Evolutionary conservation across 2,797 vertebrate species (phyloP).

Genomic region (Hemitrygon akajei): DNA sequence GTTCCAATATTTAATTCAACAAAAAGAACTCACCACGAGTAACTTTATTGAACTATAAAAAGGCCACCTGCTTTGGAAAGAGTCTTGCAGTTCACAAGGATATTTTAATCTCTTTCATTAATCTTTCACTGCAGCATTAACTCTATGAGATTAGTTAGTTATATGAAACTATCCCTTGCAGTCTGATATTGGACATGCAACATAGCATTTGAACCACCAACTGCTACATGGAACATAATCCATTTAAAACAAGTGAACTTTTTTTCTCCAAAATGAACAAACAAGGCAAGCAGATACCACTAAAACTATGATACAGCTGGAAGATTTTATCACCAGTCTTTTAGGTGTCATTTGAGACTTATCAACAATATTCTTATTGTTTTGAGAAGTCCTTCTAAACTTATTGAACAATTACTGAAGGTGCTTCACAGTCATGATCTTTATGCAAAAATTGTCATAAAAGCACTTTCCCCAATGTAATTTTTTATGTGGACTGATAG

Average conservation of each 20-base stretch:
- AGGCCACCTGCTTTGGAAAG: slow-evolving; percentile 49
- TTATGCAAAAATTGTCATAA: background rate
- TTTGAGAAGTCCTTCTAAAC: background rate
- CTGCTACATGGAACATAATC: slow-evolving; percentile 40
- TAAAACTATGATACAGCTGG: background rate
- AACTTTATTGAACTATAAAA: slow-evolving; percentile 42
- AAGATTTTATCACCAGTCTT: slow-evolving; percentile 24
- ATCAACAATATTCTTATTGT: background rate
- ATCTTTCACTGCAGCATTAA: slow-evolving; percentile 50
- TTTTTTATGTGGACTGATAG: background rate
- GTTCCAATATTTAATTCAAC: background rate
- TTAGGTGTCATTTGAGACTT: slow-evolving; percentile 33
- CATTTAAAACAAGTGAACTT: slow-evolving; percentile 47
- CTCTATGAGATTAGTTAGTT: slow-evolving; percentile 52
- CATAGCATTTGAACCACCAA: slow-evolving; percentile 2
- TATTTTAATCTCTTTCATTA: slow-evolving; percentile 51
- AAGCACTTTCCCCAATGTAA: slow-evolving; percentile 14
- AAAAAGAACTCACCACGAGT: background rate
- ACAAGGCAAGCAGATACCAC: slow-evolving; percentile 40
- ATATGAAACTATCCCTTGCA: slow-evolving; percentile 52
- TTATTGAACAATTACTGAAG: background rate
- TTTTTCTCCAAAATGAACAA: slow-evolving; percentile 42
- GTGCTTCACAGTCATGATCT: slow-evolving; percentile 15
- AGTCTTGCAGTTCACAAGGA: slow-evolving; percentile 43
- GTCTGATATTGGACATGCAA: slow-evolving; percentile 41